These are phyloP conservation scores for Bathynomus jamesi DNA, from an alignment of 1,140 invertebrate genomes.

Conservation along the genomic window DNA sequence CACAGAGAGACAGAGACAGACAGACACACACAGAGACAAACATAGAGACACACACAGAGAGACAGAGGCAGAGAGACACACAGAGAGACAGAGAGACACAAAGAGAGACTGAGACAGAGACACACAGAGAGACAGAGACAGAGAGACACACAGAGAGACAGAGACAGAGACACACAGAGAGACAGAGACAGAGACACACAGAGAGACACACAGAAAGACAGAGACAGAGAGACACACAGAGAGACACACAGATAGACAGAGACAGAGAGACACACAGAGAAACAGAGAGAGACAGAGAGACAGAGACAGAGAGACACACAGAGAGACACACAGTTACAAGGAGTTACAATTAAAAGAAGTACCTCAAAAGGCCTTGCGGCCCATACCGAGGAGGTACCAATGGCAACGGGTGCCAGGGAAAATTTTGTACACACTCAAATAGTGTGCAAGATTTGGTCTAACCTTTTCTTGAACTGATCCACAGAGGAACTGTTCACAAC, in stretches of 20 bases:
- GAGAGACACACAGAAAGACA: background rate
- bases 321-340: background rate
- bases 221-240: background rate
- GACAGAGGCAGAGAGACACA: background rate
- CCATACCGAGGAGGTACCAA: too few relatives aligned
- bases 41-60: background rate
- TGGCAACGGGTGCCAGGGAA: too few relatives aligned
- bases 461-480: too few relatives aligned
- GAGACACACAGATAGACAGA: slow-evolving; percentile 1
- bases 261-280: background rate
- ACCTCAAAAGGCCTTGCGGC: too few relatives aligned
- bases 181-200: background rate
- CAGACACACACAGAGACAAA: background rate
- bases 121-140: background rate
- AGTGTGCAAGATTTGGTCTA: too few relatives aligned
- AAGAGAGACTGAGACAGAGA: background rate
- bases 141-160: background rate
- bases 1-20: background rate
- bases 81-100: background rate
- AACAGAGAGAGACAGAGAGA: slow-evolving; percentile 6
- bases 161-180: background rate
- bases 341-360: too few relatives aligned
- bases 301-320: background rate
- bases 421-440: too few relatives aligned
- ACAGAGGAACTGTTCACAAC: too few relatives aligned